Evolutionary conservation across 2,888 invertebrate species (phyloP), one percentile per base, ranked within the genome.

Genomic region (Crioceris asparagi): DNA sequence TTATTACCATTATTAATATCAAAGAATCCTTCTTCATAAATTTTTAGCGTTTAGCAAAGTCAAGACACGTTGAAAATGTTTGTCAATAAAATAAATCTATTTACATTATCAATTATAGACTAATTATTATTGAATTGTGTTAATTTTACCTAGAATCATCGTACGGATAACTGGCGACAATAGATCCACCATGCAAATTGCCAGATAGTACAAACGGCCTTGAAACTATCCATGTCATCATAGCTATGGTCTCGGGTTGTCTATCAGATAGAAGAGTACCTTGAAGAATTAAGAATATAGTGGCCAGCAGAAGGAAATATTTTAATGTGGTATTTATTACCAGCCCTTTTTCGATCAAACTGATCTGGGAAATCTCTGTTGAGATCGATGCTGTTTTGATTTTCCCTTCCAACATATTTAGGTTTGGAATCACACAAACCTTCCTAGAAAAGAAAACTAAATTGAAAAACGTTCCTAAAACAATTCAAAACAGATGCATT

Each of bases 91-190:
- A n/a, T n/a, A n/a, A n/a, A n/a, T n/a, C n/a, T n/a, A n/a, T n/a
- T n/a, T n/a, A n/a, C n/a, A n/a, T n/a, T n/a, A n/a, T n/a, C n/a
- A n/a, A n/a, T n/a, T n/a, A n/a, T n/a, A n/a, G n/a, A n/a, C n/a
- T n/a, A n/a, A n/a, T n/a, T n/a, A n/a, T n/a, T n/a, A n/a, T n/a
- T n/a, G n/a, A n/a, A n/a, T n/a, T n/a, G n/a, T n/a, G n/a, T n/a
- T n/a, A n/a, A n/a, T n/a, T n/a, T n/a, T 67, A 84, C 85, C 71
- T 72, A 11, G 83, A 80, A 61, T 90, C 83, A 64, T 93, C 96
- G 57, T 76, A 99, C 0, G 98, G 98, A 66, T 96, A 98, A 62
- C 96, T 97, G 35, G 94, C 96, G 2, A 98, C 97, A 1, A 98
- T 72, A 21, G 96, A 91, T 2, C 94, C 94, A n/a, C 92, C 94